Conservation (phyloP, 2,113 vertebrate genomes). For the Boulengerochromis microlepis region DNA sequence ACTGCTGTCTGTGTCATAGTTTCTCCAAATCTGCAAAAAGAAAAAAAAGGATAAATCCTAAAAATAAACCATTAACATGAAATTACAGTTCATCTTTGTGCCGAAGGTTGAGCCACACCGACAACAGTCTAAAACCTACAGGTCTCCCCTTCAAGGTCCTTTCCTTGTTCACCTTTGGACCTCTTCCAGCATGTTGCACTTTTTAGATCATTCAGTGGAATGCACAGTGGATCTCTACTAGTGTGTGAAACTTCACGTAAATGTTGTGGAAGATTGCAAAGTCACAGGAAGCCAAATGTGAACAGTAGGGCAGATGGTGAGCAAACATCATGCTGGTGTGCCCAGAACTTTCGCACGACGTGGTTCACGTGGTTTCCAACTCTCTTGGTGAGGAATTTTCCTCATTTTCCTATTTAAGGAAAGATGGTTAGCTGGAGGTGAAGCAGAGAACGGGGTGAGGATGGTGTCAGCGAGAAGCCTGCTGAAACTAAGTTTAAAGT, state of each 20-base stretch:
- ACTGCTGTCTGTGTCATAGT: slow-evolving; percentile 88
- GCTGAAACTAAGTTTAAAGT: neutral
- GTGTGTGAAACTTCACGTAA: neutral
- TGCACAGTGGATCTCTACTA: neutral
- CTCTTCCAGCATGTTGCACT: neutral
- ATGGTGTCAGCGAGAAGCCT: neutral
- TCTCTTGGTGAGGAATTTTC: neutral
- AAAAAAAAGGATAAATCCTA: accelerated
- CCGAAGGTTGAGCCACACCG: accelerated
- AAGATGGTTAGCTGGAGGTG: neutral
- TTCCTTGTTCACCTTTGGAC: neutral
- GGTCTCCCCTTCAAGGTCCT: neutral
- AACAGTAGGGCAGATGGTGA: neutral
- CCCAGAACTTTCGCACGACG: accelerated
- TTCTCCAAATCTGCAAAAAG: slow-evolving; percentile 84
- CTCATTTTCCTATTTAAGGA: neutral
- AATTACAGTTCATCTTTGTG: accelerated
- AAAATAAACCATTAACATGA: neutral
- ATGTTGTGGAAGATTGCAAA: neutral
- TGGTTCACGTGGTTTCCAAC: neutral
- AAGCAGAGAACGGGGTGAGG: accelerated
- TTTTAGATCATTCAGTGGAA: neutral
- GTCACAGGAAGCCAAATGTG: neutral
- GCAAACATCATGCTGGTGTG: accelerated
- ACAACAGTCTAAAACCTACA: accelerated